Percentiles rank a stretch among this genome's conserved stretches.
Conservation (phyloP, 2,113 vertebrate genomes). For the Apeltes quadracus region DNA sequence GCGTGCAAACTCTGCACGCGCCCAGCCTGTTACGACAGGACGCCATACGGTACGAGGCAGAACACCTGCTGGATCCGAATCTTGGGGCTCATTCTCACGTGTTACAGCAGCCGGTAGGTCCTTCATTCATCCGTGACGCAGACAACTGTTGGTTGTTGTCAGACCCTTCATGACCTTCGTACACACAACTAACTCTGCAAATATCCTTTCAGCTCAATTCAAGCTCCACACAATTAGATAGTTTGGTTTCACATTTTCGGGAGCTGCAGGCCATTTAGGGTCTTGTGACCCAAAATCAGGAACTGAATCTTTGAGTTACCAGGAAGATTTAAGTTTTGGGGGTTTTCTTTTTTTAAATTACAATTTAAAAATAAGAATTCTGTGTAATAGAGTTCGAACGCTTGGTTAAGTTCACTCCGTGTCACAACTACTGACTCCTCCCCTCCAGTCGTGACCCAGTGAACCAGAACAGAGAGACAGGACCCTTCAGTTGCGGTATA, state of each 20-base stretch:
- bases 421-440: constrained; percentile 14
- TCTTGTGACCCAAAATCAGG: constrained; percentile 50
- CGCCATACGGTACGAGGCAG: constrained; percentile 85
- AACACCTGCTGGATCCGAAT: constrained; percentile 87
- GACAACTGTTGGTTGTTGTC: not conserved
- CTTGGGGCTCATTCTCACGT: constrained; percentile 79
- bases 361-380: constrained; percentile 12
- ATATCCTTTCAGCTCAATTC: not conserved
- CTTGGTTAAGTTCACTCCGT: not conserved
- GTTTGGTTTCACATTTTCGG: constrained; percentile 5
- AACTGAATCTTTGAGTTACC: constrained; percentile 62
- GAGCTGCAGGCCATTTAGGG: constrained; percentile 17
- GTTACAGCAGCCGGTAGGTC: constrained; percentile 76
- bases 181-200: not conserved
- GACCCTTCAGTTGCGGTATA: constrained; percentile 1
- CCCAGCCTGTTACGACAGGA: constrained; percentile 81
- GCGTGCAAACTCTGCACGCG: constrained; percentile 89
- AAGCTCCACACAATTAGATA: not conserved
- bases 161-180: not conserved
- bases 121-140: not conserved
- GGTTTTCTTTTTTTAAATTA: not conserved
- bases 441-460: constrained; percentile 33
- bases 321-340: constrained; percentile 22
- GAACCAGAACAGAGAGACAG: constrained; percentile 35
- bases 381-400: constrained; percentile 7